Conservation (phyloP, 1,140 invertebrate genomes). For the Tribolium castaneum region DNA sequence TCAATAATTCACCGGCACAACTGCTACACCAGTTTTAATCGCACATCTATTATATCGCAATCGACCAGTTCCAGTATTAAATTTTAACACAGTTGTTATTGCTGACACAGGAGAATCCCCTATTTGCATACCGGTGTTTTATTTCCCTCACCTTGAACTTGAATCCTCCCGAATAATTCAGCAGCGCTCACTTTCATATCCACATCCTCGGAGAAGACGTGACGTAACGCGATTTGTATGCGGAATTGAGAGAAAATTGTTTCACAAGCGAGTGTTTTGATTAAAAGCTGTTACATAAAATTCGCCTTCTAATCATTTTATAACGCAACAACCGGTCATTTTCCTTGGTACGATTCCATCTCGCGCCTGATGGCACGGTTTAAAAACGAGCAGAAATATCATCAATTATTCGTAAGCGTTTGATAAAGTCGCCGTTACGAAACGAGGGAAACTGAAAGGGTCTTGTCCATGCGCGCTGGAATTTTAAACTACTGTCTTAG, state of each 20-base stretch:
- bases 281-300: not conserved
- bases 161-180: not conserved
- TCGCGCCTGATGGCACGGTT: not conserved
- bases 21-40: not conserved
- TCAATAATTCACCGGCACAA: not conserved
- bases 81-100: not conserved
- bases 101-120: not conserved
- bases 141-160: not conserved
- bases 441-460: not conserved
- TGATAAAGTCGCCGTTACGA: not conserved
- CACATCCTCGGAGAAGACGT: not conserved
- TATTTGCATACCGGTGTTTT: no score
- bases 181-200: not conserved
- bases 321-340: not conserved
- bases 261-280: not conserved
- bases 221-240: not conserved
- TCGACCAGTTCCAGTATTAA: not conserved
- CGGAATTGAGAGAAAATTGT: not conserved
- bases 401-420: no score
- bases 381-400: not conserved
- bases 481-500: constrained; percentile 4
- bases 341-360: not conserved
- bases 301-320: not conserved
- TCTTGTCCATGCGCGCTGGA: not conserved
- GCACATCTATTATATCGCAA: not conserved